Evolutionary conservation across 1,140 invertebrate genomes (phyloP).

Genomic region (Drosophila sucinea): DNA sequence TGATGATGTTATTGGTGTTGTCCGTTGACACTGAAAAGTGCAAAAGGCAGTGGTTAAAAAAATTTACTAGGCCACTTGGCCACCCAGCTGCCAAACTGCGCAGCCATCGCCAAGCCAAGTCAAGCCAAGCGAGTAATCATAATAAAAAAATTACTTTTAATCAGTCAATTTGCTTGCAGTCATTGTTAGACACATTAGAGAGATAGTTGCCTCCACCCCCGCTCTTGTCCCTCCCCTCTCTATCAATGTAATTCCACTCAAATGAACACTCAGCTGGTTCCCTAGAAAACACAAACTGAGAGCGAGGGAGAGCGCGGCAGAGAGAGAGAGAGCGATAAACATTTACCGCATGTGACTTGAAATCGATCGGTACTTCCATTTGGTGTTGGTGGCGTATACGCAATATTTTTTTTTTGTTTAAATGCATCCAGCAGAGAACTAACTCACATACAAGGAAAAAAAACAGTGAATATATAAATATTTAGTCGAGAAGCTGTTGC

Average conservation of each 20-base stretch:
- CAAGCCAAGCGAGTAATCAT: slow-evolving; percentile 35
- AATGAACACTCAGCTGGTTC: slow-evolving; percentile 58
- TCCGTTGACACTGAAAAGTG: slow-evolving; percentile 73
- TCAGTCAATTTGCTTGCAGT: slow-evolving; percentile 75
- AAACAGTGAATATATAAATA: slow-evolving; percentile 3
- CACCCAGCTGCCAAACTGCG: slow-evolving; percentile 51
- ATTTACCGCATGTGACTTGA: slow-evolving; percentile 59
- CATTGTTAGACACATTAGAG: slow-evolving; percentile 50
- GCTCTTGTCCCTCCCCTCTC: background rate
- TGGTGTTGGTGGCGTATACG: slow-evolving; percentile 64
- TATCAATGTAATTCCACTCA: slow-evolving; percentile 11
- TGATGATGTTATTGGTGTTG: slow-evolving; percentile 19
- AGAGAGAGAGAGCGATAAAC: slow-evolving; percentile 24
- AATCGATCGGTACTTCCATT: slow-evolving; percentile 17
- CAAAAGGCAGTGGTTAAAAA: slow-evolving; percentile 47
- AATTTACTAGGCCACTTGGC: slow-evolving; percentile 63
- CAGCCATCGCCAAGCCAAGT: slow-evolving; percentile 24
- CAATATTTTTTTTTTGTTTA: slow-evolving; percentile 29
- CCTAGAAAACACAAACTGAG: background rate
- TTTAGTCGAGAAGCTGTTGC: slow-evolving; percentile 14
- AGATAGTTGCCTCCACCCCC: slow-evolving; percentile 24
- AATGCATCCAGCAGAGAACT: slow-evolving; percentile 22
- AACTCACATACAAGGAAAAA: background rate
- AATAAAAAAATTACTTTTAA: slow-evolving; percentile 66
- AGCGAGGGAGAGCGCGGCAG: slow-evolving; percentile 21